These are phyloP conservation scores for Diphyllodes magnificus DNA, from an alignment of 2,113 vertebrate species.

Conservation along the genomic window DNA sequence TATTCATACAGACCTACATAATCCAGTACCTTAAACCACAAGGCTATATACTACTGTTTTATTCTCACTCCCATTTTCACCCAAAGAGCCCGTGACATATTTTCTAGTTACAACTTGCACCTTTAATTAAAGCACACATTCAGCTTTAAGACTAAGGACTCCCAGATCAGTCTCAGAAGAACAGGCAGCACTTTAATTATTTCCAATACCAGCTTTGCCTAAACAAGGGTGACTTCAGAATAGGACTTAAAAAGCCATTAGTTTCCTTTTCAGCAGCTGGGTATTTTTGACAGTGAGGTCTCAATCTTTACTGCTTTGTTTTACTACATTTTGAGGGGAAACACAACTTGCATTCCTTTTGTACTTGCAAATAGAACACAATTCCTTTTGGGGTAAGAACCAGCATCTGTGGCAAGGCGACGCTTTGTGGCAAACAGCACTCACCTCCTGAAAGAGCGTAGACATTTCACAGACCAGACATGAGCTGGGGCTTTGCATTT, in stretches of 20 bases:
- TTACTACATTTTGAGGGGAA: background rate
- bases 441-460: constrained; percentile 96
- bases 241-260: background rate
- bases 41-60: background rate
- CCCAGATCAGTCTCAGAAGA: constrained; percentile 34
- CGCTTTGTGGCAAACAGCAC: background rate
- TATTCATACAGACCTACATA: background rate
- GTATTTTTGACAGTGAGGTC: background rate
- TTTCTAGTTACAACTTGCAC: constrained; percentile 10
- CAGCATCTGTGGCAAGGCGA: background rate
- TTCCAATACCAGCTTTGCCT: background rate
- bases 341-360: background rate
- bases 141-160: constrained; percentile 3
- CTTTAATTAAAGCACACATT: constrained; percentile 38
- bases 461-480: constrained; percentile 99
- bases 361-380: background rate
- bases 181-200: constrained; percentile 32
- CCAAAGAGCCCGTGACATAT: background rate
- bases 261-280: background rate
- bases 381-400: background rate
- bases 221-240: background rate
- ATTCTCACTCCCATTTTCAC: background rate
- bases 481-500: constrained; percentile 97
- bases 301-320: background rate
- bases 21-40: background rate